Evolutionary conservation across 2,888 invertebrate genomes (phyloP).

Genomic region (Limnephilus auricula): DNA sequence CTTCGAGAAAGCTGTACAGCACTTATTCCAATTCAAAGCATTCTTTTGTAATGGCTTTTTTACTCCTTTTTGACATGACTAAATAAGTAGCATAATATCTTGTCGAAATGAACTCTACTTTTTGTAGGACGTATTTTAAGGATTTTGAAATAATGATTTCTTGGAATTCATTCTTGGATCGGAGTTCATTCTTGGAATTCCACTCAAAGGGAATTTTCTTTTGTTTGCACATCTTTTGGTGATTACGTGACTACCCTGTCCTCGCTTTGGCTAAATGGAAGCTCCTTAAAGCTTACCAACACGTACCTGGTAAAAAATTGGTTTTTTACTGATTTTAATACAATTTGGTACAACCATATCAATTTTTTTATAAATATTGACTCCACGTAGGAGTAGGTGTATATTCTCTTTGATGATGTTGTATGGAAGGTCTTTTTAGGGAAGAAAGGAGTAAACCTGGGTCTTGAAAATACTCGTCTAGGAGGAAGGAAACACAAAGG

Average conservation of each 20-base stretch:
- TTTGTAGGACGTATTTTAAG: not conserved
- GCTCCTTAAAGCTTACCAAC: no score
- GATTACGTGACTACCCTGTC: not conserved
- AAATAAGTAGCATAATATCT: not conserved
- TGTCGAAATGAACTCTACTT: not conserved
- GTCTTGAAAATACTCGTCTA: no score
- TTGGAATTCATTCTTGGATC: no score
- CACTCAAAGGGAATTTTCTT: not conserved
- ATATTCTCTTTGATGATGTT: no score
- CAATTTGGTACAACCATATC: no score
- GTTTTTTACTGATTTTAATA: no score
- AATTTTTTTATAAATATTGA: no score
- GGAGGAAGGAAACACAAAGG: no score
- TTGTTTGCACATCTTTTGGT: not conserved
- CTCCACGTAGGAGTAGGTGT: no score
- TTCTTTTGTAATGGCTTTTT: not conserved
- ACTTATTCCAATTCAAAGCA: not conserved
- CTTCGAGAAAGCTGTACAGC: not conserved
- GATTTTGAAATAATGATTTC: not conserved
- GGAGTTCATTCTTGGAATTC: not conserved
- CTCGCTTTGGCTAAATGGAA: not conserved
- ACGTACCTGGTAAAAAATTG: no score
- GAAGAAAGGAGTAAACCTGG: no score
- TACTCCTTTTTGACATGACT: not conserved
- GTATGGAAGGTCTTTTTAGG: no score